Base-by-base conservation (phyloP, 2,888 invertebrate genomes). In the Machimus rusticus region DNA sequence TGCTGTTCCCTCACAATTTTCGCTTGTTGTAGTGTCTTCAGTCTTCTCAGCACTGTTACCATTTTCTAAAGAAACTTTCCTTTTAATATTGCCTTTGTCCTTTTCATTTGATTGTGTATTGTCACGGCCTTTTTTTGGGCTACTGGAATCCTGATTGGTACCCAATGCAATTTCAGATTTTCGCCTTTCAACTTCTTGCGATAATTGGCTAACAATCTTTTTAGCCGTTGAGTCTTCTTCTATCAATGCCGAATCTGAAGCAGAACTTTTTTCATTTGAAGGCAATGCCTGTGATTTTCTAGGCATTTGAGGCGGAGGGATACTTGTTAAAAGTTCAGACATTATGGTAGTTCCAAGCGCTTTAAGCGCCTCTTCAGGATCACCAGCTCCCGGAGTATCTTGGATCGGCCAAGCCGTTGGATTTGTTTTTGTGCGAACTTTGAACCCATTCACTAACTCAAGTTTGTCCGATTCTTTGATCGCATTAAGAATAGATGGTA, bases 331-430 rank as follows among this genome's bases (percentile, higher is more conserved):
- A 74, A 96, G 93, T 89, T 94, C 94, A 4, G 95, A 94, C 14
- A 95, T 94, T 89, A 91, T 91, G 87, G 91, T 57, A 34, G 84
- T 66, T 12, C 39, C 77, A 34, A 51, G 51, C 5, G 76, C 55
- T 31, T 86, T 55, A n/a, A 51, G 23, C 14, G 74, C 16, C 31
- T 51, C 74, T 74, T 74, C 85, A 2, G 86, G 12, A 57, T 39
- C 57, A 14, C 19, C 19, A 14, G 55, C 5, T n/a, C 43, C 57
- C n/a, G 89, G 90, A 90, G 90, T 90, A 88, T 90, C 92, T 86
- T 91, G 90, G 74, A 98, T 95, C 39, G 99, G 99, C 99, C 99
- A 99, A 91, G 95, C 95, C 14, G 94, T 94, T 1, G 99, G 98
- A 90, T 97, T 95, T 89, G 95, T 94, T 89, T 95, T 96, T 85